Conservation (phyloP, 2,888 invertebrate species). For the Clanis bilineata region DNA sequence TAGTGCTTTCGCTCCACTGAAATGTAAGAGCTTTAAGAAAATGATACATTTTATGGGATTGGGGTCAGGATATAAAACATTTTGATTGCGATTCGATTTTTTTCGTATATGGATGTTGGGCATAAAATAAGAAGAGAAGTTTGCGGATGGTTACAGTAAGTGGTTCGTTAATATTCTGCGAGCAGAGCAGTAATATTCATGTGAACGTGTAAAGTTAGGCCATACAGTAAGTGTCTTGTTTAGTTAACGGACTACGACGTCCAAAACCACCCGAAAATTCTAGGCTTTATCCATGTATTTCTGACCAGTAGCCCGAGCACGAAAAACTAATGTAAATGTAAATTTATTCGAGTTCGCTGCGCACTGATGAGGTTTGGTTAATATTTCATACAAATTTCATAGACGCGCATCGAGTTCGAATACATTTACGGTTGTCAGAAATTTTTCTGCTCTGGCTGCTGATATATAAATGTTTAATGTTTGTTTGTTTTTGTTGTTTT, state of each 20-base stretch:
- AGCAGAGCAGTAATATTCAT: slow-evolving; percentile 56
- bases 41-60: slow-evolving; percentile 17
- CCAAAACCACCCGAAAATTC: neutral
- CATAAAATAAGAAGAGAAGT: slow-evolving; percentile 45
- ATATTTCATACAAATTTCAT: too few relatives aligned
- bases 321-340: too few relatives aligned
- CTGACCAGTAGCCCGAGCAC: too few relatives aligned
- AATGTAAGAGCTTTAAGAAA: neutral
- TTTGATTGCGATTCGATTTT: slow-evolving; percentile 39
- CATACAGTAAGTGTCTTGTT: slow-evolving; percentile 34
- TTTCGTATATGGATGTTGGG: slow-evolving; percentile 39
- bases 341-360: too few relatives aligned
- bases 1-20: neutral
- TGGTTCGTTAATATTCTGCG: slow-evolving; percentile 59
- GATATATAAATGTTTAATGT: too few relatives aligned
- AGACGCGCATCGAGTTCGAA: too few relatives aligned
- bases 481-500: too few relatives aligned
- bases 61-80: slow-evolving; percentile 34
- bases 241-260: neutral
- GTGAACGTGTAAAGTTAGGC: slow-evolving; percentile 44
- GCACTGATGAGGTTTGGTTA: too few relatives aligned
- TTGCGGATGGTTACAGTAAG: slow-evolving; percentile 54
- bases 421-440: too few relatives aligned
- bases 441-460: too few relatives aligned
- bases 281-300: too few relatives aligned